Conservation (phyloP, 2,888 invertebrate genomes). For the Dynastes tityus region DNA sequence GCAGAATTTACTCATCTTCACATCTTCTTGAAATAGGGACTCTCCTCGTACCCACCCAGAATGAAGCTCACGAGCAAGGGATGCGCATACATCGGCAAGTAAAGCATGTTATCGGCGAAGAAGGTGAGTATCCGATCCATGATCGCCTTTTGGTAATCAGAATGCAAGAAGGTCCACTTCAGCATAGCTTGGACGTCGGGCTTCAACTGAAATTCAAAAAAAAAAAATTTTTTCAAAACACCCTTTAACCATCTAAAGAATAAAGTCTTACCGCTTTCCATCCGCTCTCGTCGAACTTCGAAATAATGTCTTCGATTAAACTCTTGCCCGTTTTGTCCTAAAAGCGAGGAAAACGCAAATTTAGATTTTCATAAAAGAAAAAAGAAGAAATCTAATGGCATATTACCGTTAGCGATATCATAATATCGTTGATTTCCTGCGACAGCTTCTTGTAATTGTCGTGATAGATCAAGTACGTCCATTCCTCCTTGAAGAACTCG, state of each 20-base stretch:
- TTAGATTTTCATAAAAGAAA: background rate
- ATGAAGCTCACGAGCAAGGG: slow-evolving; percentile 53
- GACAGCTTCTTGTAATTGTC: slow-evolving; percentile 74
- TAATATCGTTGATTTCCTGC: slow-evolving; percentile 62
- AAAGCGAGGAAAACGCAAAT: background rate
- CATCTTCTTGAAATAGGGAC: slow-evolving; percentile 50
- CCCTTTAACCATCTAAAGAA: too few relatives aligned
- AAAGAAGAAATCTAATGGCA: background rate
- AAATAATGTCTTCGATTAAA: slow-evolving; percentile 42
- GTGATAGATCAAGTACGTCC: slow-evolving; percentile 78
- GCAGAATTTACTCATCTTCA: slow-evolving; percentile 13
- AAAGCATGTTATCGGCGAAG: slow-evolving; percentile 48
- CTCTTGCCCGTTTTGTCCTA: slow-evolving; percentile 22
- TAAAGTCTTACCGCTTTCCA: slow-evolving; percentile 36
- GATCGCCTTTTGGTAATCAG: slow-evolving; percentile 49
- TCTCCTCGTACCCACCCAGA: slow-evolving; percentile 51
- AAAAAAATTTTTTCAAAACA: background rate
- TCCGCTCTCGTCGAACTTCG: slow-evolving; percentile 24
- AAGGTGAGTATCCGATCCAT: slow-evolving; percentile 50
- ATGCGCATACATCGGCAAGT: slow-evolving; percentile 56
- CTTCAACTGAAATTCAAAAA: slow-evolving; percentile 10
- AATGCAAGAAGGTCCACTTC: slow-evolving; percentile 39
- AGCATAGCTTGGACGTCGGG: slow-evolving; percentile 6
- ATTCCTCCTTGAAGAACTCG: slow-evolving; percentile 78
- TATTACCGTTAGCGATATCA: slow-evolving; percentile 54